Evolutionary conservation across 1,140 invertebrate genomes (phyloP), one percentile per base, ranked within the genome.

Genomic region (Zaprionus ornatus): DNA sequence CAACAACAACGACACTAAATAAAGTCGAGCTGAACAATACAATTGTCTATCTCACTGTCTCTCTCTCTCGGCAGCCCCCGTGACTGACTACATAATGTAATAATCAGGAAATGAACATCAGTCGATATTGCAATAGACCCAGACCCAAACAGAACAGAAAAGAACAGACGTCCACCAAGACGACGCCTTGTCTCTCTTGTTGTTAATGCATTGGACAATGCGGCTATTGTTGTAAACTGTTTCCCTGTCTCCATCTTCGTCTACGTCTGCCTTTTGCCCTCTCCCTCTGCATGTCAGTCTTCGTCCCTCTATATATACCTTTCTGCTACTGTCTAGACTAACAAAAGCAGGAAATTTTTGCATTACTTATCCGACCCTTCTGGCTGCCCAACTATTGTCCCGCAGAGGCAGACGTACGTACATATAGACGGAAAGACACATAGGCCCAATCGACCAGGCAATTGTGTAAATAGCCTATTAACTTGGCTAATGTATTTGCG

Each of bases 381-480:
- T 32, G 29, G 64, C 40, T 25, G 50, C 52, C 71, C 37, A 69
- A 59, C 77, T 63, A 83, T 83, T 83, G 80, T 84, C 59, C 71
- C 27, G 6, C 29, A n/a, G 45, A n/a, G 37, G 50, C 71, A 61
- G 35, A 25, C 45, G 35, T 7, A 25, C 45, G 35, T 7, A 37
- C 35, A 37, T 15, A 37, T 37, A 37, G 35, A 12, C 55, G 32
- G 27, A 21, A 45, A 32, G 52, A 0, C 52, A 61, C 56, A 23
- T 27, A 55, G 57, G 64, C 37, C 27, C 60, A 60, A 67, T 54
- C 62, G 63, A 63, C 50, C 54, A 70, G 71, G 74, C 79, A 85
- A 85, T 85, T 85, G 82, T 85, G 23, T 54, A 85, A 86, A 82
- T 86, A 85, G 76, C 61, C 82, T 76, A 85, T 86, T 85, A 82